Conservation (phyloP, 2,113 vertebrate species). For the Antigone vipio region DNA sequence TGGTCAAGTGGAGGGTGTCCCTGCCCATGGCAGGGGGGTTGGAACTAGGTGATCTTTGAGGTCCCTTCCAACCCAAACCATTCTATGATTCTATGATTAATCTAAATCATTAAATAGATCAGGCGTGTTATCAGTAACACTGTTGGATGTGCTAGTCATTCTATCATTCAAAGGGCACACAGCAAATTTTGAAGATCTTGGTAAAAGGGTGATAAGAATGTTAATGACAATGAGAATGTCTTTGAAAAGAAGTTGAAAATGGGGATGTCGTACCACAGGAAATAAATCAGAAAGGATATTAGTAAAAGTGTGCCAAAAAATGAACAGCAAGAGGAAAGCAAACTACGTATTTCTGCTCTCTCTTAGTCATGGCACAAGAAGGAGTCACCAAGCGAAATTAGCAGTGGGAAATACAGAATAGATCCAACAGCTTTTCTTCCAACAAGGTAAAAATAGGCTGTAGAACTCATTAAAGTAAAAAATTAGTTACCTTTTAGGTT, state of each 20-base stretch:
- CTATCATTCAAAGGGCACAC: not conserved
- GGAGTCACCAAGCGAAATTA: not conserved
- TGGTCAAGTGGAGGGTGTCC: no score
- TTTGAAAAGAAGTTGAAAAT: not conserved
- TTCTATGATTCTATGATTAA: no score
- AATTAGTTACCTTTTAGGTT: not conserved
- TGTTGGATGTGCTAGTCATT: not conserved
- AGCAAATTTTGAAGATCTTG: not conserved
- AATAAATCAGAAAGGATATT: not conserved
- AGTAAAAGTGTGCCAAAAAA: not conserved
- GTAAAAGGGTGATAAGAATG: not conserved
- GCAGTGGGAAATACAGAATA: not conserved
- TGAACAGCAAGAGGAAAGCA: not conserved
- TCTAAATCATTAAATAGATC: not conserved
- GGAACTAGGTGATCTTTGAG: no score
- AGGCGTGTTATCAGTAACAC: not conserved
- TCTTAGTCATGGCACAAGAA: not conserved
- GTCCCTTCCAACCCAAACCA: no score
- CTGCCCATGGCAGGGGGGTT: no score
- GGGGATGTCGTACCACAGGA: not conserved
- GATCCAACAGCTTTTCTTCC: not conserved
- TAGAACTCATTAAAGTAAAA: not conserved
- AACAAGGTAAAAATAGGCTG: not conserved
- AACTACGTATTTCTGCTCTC: not conserved
- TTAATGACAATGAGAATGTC: not conserved